Evolutionary conservation across 2,888 invertebrate species (phyloP).

Genomic region (Podotricha telesiphe): DNA sequence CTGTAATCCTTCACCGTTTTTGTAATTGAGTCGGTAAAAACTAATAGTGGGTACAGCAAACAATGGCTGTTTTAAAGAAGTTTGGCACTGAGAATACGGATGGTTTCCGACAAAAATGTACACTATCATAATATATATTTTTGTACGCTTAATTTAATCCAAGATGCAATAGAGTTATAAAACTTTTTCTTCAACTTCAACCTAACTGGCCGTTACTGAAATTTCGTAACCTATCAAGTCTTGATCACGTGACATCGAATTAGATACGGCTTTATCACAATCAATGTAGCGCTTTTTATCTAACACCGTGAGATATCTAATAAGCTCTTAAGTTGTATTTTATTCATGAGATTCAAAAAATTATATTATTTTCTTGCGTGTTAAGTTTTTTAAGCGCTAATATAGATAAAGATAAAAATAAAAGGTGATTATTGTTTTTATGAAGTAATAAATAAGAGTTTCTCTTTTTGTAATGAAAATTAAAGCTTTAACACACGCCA

Average conservation of each 20-base stretch:
- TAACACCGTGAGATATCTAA: slow-evolving; percentile 24
- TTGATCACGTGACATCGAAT: slow-evolving; percentile 22
- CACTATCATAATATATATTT: slow-evolving; percentile 29
- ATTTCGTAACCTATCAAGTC: slow-evolving; percentile 23
- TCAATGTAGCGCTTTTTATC: slow-evolving; percentile 23
- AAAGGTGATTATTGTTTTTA: slow-evolving; percentile 17
- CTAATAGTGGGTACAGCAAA: slow-evolving; percentile 62
- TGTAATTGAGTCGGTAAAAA: slow-evolving; percentile 63
- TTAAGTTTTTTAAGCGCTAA: slow-evolving; percentile 15
- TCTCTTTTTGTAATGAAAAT: background rate
- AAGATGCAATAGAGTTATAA: background rate
- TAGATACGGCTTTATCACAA: slow-evolving; percentile 26
- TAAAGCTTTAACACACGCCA: background rate
- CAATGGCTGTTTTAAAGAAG: slow-evolving; percentile 65
- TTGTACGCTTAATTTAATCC: slow-evolving; percentile 19
- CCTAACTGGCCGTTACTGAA: slow-evolving; percentile 11
- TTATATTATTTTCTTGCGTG: slow-evolving; percentile 25
- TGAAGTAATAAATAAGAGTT: slow-evolving; percentile 22
- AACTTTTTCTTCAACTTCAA: slow-evolving; percentile 3
- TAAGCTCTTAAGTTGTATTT: slow-evolving; percentile 21
- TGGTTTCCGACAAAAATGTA: slow-evolving; percentile 43
- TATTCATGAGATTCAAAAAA: slow-evolving; percentile 24
- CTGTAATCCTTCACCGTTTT: slow-evolving; percentile 60
- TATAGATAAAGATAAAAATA: slow-evolving; percentile 22
- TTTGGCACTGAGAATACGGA: slow-evolving; percentile 54